These are phyloP conservation scores for Myrmecobius fasciatus DNA, from an alignment of 2,113 vertebrate genomes.

Conservation along the genomic window DNA sequence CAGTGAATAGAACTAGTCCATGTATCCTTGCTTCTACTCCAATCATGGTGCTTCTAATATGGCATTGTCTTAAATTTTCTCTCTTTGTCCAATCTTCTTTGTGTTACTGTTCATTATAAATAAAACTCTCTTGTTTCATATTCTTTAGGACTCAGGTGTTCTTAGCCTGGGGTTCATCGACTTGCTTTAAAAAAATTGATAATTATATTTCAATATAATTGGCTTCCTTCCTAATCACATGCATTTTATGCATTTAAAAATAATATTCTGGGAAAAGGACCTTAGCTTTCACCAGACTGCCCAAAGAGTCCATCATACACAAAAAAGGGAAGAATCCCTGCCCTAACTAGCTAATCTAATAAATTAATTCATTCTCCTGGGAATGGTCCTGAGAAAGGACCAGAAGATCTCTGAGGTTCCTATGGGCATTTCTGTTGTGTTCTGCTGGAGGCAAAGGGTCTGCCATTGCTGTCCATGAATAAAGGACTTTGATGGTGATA, in stretches of 20 bases:
- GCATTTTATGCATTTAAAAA: neutral
- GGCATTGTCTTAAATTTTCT: neutral
- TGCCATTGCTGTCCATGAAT: neutral
- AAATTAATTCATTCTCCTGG: neutral
- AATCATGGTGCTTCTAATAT: neutral
- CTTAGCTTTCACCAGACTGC: neutral
- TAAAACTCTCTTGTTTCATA: neutral
- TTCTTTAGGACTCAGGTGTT: neutral
- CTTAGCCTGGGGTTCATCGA: no score
- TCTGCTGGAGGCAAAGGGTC: neutral
- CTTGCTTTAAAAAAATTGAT: no score
- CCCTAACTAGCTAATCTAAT: neutral
- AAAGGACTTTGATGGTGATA: neutral
- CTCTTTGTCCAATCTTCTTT: no score
- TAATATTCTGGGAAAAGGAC: neutral
- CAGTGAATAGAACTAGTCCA: neutral
- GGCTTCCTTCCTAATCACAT: neutral
- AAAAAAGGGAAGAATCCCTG: neutral
- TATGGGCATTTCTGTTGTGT: neutral
- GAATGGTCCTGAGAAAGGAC: neutral
- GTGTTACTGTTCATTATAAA: no score
- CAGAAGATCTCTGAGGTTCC: neutral
- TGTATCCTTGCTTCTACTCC: neutral
- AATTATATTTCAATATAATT: neutral
- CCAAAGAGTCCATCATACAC: neutral